A percentile compares a stretch with the other conserved stretches of the same genome.
Evolutionary conservation across 1,140 invertebrate genomes (phyloP).

Genomic region (Acarapis woodi): DNA sequence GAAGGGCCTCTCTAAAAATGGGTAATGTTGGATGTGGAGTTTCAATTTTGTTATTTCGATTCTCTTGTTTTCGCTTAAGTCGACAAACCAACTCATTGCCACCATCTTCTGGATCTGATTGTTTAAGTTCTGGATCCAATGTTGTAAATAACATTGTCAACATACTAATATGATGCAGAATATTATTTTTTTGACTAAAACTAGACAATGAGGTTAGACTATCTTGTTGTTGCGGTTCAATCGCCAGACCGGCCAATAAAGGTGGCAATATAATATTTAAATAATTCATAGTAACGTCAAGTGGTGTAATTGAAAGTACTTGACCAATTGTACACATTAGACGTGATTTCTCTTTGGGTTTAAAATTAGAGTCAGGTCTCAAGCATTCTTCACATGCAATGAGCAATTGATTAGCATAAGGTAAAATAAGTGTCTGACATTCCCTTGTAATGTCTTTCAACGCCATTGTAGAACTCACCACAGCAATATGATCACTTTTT

Average conservation of each 20-base stretch:
- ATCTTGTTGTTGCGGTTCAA: not conserved
- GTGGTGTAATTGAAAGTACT: constrained; percentile 31
- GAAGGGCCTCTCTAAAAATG: constrained; percentile 8
- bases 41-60: too few species aligned
- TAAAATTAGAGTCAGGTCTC: constrained; percentile 20
- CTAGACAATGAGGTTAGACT: not conserved
- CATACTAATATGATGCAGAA: constrained; percentile 31
- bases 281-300: constrained; percentile 31
- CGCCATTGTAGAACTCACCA: constrained; percentile 36
- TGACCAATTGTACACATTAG: constrained; percentile 46
- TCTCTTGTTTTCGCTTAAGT: constrained; percentile 2
- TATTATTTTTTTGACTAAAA: constrained; percentile 3
- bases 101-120: constrained; percentile 12
- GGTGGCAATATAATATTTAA: constrained; percentile 34
- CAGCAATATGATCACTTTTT: constrained; percentile 29
- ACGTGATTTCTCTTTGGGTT: constrained; percentile 30
- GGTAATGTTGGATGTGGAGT: constrained; percentile 5
- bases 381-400: constrained; percentile 21
- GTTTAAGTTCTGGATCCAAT: constrained; percentile 21
- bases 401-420: constrained; percentile 36
- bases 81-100: constrained; percentile 1
- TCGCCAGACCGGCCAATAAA: constrained; percentile 29
- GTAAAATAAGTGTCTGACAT: constrained; percentile 34
- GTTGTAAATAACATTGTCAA: constrained; percentile 34
- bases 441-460: constrained; percentile 53